Base-by-base conservation (phyloP, 2,888 invertebrate genomes). In the Phasia obesa region DNA sequence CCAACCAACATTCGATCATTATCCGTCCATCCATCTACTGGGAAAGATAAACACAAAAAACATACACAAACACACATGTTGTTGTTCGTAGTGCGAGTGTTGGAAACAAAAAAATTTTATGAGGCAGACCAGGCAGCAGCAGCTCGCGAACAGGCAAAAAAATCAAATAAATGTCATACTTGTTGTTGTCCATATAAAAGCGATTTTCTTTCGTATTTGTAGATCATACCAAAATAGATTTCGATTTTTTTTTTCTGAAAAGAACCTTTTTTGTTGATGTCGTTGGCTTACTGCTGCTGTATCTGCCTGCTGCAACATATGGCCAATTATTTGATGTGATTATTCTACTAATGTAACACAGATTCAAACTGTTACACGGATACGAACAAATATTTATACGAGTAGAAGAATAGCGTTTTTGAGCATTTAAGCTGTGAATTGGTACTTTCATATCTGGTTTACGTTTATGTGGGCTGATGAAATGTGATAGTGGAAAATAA, bases 391-490 rank as follows among this genome's bases (percentile, higher is more conserved):
- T 13, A 38, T 19, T 9, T 2, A 25, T 42, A n/a, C n/a, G n/a
- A n/a, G n/a, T n/a, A 13, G 15, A 31, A 57, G 44, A 44, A 23
- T 19, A 38, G 11, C 53, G 51, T 51, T 42, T 60, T 6, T 15
- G 35, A n/a, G n/a, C 47, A 65, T 59, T 51, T 70, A 21, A 27
- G 23, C 13, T 31, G 21, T 53, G 67, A 59, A 49, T 35, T 67
- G 15, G 25, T 75, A 65, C 67, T 83, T 74, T 71, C 65, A 64
- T 76, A 71, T 77, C 65, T 74, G 62, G 70, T 57, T 70, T 82
- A 64, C 67, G 55, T 82, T 67, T 69, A 78, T 82, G 83, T 79
- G 79, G 78, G 83, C 71, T 79, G 83, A 79, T 71, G 74, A 83
- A 83, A 78, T 75, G 57, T 60, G 78, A 78, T 73, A 77, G 67